phyloP scores from a whole-genome alignment of 2,888 invertebrate genomes.

The Eilema sororculum region DNA sequence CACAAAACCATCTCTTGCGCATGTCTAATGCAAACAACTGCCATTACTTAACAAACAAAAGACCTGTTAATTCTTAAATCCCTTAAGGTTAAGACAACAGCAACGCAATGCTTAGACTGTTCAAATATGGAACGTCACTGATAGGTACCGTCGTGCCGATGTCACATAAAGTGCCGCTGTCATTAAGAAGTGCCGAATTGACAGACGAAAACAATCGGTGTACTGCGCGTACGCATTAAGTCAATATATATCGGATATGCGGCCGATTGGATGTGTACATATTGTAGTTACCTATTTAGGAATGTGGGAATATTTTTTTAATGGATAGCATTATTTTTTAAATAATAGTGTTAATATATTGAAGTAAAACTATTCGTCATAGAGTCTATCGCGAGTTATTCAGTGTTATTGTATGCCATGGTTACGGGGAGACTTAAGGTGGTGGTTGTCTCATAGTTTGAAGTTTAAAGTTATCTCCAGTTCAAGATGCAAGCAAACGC shows the following conservation, averaged over 20 bases:
- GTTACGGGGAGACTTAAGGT: neutral
- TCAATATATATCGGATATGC: constrained; percentile 61
- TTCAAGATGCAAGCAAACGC: no score
- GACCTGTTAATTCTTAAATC: constrained; percentile 75
- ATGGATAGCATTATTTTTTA: constrained; percentile 38
- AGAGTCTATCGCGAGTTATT: neutral
- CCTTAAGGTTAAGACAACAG: constrained; percentile 84
- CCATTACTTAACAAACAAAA: constrained; percentile 80
- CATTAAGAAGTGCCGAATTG: constrained; percentile 68
- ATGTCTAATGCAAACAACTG: constrained; percentile 71
- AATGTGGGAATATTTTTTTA: constrained; percentile 29
- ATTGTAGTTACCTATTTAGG: constrained; percentile 41
- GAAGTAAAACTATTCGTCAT: neutral
- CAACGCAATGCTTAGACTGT: constrained; percentile 78
- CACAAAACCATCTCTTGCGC: constrained; percentile 59
- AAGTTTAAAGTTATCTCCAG: neutral
- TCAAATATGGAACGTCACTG: constrained; percentile 75
- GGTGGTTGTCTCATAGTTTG: neutral
- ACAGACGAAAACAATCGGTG: constrained; percentile 73
- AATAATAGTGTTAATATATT: constrained; percentile 37
- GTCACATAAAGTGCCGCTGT: constrained; percentile 28
- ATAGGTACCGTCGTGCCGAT: constrained; percentile 64
- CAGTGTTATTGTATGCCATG: neutral
- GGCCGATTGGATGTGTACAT: constrained; percentile 48
- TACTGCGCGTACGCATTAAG: constrained; percentile 65